phyloP scores from a whole-genome alignment of 37 sponge, comb jelly and placozoan genomes.

The Lycopodina hypogea region DNA sequence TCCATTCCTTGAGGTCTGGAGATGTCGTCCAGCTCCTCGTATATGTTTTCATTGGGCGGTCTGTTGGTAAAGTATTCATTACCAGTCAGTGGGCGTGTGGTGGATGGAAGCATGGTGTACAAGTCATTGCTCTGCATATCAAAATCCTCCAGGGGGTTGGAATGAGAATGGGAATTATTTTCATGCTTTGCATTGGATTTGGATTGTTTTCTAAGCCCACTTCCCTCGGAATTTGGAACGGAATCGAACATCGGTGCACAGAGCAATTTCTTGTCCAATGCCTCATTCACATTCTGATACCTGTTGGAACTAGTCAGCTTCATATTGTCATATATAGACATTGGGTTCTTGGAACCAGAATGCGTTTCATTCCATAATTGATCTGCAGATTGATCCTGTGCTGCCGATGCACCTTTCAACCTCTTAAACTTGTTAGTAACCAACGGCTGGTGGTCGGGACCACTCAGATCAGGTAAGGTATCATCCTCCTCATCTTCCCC shows the following conservation, averaged over 20 bases:
- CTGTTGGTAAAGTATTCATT: not conserved
- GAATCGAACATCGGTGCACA: too few relatives aligned
- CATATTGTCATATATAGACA: not conserved
- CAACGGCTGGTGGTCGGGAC: not conserved
- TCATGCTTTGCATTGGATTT: not conserved
- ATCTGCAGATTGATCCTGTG: not conserved
- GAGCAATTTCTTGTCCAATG: too few relatives aligned
- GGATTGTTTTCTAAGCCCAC: not conserved
- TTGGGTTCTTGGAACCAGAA: not conserved
- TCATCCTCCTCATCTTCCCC: not conserved
- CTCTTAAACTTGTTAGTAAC: slow-evolving; percentile 6
- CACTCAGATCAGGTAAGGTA: not conserved
- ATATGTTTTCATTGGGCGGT: not conserved
- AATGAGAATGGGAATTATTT: not conserved
- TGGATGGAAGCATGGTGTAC: not conserved
- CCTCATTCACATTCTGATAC: slow-evolving; percentile 10
- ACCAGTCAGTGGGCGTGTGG: not conserved
- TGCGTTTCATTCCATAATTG: not conserved
- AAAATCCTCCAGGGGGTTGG: not conserved
- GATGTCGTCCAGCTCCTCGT: not conserved
- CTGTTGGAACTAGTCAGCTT: not conserved
- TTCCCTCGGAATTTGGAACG: too few relatives aligned
- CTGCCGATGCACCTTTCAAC: not conserved
- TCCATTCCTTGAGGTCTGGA: not conserved
- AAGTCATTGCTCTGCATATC: not conserved